A percentile compares a stretch with the other conserved stretches of the same genome.
These are phyloP conservation scores for Pica pica DNA, from an alignment of 2,113 vertebrate species.

Conservation along the genomic window DNA sequence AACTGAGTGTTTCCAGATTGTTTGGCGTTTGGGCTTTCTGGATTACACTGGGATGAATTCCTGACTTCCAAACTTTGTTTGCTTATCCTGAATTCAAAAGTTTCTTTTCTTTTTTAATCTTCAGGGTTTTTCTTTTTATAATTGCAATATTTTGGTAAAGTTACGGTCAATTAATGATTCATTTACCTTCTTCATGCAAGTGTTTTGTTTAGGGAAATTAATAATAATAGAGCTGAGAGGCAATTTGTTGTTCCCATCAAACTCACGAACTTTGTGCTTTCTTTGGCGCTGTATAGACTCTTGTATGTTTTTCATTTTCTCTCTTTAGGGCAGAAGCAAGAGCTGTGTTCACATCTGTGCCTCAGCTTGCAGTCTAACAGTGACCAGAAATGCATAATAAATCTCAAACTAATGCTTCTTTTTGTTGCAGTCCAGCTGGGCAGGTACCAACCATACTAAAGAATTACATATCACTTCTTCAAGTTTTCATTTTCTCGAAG, in stretches of 20 bases:
- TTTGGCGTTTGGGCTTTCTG: not conserved
- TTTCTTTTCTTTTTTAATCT: not conserved
- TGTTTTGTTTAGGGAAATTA: constrained; percentile 1
- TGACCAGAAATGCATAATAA: not conserved
- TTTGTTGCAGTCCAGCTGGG: not conserved
- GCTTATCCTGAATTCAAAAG: not conserved
- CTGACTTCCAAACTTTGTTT: not conserved
- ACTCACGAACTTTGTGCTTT: not conserved
- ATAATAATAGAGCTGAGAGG: not conserved
- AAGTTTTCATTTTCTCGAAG: not conserved
- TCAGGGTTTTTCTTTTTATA: not conserved
- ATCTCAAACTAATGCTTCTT: not conserved
- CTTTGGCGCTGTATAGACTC: not conserved
- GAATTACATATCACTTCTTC: not conserved
- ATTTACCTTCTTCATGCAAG: not conserved
- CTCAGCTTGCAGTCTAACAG: not conserved
- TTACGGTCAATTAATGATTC: not conserved
- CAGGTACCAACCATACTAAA: not conserved
- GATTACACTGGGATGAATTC: not conserved
- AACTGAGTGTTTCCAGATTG: constrained; percentile 7
- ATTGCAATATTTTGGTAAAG: not conserved
- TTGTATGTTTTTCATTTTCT: constrained; percentile 11
- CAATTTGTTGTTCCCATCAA: not conserved
- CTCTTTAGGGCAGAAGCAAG: constrained; percentile 1
- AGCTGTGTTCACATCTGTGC: not conserved